Base-by-base conservation (phyloP, 2,113 vertebrate genomes). In the Taxidea taxus region DNA sequence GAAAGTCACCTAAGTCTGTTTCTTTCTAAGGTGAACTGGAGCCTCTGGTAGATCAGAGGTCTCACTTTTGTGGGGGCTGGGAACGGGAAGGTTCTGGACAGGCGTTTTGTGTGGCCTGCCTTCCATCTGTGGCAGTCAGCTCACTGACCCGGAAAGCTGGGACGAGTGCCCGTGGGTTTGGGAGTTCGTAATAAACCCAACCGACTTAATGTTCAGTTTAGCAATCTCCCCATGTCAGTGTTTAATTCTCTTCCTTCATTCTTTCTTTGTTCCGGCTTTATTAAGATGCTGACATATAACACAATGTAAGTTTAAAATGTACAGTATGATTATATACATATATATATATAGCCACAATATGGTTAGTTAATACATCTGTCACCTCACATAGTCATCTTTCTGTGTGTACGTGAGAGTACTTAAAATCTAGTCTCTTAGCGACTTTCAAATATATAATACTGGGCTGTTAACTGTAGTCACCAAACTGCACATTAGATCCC, bases 341-440 rank as follows among this genome's bases (percentile, higher is more conserved):
- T 84, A 44, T 77, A 16, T 47, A n/a, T 20, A 60, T 27, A 68
- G 56, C 62, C 20, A 68, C 47, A 42, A 13, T 72, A 54, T 34
- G 25, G 12, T 82, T 82, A 70, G 90, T 58, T 72, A 91, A 58
- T 39, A 58, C 29, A n/a, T 72, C 29, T 25, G 81, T 83, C 49
- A 58, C 14, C 34, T 91, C 64, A 83, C 21, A 58, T 13, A 44
- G 12, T 12, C 25, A 7, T 82, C 13, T 56, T 39, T 68, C 2
- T 78, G 20, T 37, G 14, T 29, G 16, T 78, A 47, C 29, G 27
- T 14, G 20, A 66, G 27, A 91, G 70, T 3, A 42, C 58, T 91
- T 58, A 39, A 54, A 27, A 42, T 64, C 31, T 78, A 64, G 4
- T 64, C 31, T 82, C 60, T 29, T 60, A 68, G 47, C n/a, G 81